phyloP scores from a whole-genome alignment of 1,140 invertebrate genomes.

The Aphelenchoides fujianensis region DNA sequence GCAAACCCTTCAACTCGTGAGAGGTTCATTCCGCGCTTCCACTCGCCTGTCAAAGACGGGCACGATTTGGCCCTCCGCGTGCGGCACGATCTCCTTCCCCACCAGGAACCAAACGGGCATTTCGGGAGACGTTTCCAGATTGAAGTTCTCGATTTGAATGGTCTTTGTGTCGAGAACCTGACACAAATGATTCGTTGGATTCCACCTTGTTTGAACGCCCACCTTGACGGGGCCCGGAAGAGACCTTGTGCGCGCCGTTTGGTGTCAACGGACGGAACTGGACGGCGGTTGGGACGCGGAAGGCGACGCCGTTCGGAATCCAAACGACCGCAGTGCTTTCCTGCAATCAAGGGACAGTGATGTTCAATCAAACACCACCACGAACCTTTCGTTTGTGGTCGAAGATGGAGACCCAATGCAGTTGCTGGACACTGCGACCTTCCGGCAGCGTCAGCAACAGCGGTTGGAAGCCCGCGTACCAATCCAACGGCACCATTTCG shows the following conservation, averaged over 20 bases:
- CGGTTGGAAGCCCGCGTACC: slow-evolving; percentile 58
- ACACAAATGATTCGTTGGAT: neutral
- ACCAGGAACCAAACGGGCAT: slow-evolving; percentile 59
- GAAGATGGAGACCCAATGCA: slow-evolving; percentile 56
- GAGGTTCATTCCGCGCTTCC: slow-evolving; percentile 11
- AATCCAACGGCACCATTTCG: slow-evolving; percentile 40
- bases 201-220: neutral
- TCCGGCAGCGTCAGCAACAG: slow-evolving; percentile 53
- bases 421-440: slow-evolving; percentile 33
- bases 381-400: slow-evolving; percentile 49
- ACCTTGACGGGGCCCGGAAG: slow-evolving; percentile 51
- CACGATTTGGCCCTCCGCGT: slow-evolving; percentile 55
- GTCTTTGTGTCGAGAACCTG: slow-evolving; percentile 59
- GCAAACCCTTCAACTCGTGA: slow-evolving; percentile 25
- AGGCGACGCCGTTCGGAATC: slow-evolving; percentile 49
- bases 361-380: no score
- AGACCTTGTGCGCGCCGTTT: slow-evolving; percentile 45
- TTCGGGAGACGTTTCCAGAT: slow-evolving; percentile 39
- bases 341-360: no score
- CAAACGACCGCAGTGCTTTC: slow-evolving; percentile 36
- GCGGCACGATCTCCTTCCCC: slow-evolving; percentile 58
- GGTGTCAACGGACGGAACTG: slow-evolving; percentile 41
- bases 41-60: slow-evolving; percentile 53
- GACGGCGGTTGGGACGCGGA: slow-evolving; percentile 47
- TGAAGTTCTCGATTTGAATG: slow-evolving; percentile 54